Conservation (phyloP, 2,113 vertebrate species). For the Turnix velox region DNA sequence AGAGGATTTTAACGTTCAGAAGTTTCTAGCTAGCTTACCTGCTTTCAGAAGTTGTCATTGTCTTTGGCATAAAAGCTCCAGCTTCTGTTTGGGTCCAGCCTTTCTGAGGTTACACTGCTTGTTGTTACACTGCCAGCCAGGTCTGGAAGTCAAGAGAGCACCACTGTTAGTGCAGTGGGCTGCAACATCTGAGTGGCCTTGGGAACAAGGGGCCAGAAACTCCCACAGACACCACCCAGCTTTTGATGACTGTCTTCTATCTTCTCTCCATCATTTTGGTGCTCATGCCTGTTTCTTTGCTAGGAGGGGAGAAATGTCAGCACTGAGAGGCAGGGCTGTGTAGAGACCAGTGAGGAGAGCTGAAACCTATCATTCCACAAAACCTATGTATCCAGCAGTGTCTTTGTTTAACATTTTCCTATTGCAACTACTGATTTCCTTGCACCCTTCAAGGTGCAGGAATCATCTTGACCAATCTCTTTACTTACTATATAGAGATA, state of each 20-base stretch:
- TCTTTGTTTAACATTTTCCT: background rate
- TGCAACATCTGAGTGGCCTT: background rate
- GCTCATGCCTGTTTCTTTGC: background rate
- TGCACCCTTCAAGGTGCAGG: background rate
- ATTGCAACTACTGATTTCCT: background rate
- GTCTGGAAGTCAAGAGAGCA: background rate
- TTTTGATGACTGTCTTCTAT: background rate
- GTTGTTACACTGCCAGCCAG: accelerated
- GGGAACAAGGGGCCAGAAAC: background rate
- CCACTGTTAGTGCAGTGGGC: background rate
- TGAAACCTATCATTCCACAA: background rate
- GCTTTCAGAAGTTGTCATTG: background rate
- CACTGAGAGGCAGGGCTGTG: background rate
- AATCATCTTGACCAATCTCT: background rate
- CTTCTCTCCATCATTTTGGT: background rate
- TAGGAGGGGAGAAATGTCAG: background rate
- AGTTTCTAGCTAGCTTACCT: background rate
- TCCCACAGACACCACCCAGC: background rate
- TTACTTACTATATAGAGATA: background rate
- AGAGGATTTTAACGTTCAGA: slow-evolving; percentile 7
- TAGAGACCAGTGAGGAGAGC: background rate
- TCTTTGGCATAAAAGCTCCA: background rate
- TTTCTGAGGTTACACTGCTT: background rate
- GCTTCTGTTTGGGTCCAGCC: background rate
- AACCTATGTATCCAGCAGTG: background rate